Percentiles rank a stretch among this genome's conserved stretches.
phyloP scores from a whole-genome alignment of 1,140 invertebrate species.

The Drosophila auraria region DNA sequence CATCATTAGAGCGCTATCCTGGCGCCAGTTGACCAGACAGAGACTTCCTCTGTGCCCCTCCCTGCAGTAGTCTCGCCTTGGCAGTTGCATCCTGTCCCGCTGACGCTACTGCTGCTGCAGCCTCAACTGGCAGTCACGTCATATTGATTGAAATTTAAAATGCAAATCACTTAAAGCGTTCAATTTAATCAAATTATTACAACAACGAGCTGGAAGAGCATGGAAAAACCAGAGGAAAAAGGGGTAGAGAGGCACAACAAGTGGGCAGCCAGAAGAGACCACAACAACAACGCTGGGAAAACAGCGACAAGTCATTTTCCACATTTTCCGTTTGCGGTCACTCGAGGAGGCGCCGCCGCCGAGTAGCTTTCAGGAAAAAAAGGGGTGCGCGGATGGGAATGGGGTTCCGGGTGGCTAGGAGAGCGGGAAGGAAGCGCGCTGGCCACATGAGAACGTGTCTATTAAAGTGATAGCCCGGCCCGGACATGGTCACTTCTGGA shows the following conservation, averaged over 20 bases:
- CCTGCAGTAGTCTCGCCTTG: background rate
- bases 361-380: constrained; percentile 22
- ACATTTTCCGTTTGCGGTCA: constrained; percentile 75
- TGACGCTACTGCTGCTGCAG: constrained; percentile 25
- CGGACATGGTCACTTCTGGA: constrained; percentile 49
- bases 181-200: constrained; percentile 83
- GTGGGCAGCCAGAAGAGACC: constrained; percentile 30
- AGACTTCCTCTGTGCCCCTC: constrained; percentile 16
- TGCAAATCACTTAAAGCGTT: constrained; percentile 83
- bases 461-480: constrained; percentile 54
- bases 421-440: constrained; percentile 29
- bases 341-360: constrained; percentile 42
- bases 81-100: constrained; percentile 33
- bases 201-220: constrained; percentile 53
- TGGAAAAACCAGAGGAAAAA: background rate
- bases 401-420: constrained; percentile 7
- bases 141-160: constrained; percentile 83
- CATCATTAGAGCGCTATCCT: constrained; percentile 49
- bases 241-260: constrained; percentile 3
- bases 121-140: constrained; percentile 54
- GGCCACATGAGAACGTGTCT: constrained; percentile 52
- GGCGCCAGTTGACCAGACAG: constrained; percentile 51
- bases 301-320: constrained; percentile 69
- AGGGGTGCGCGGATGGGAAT: background rate
- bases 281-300: constrained; percentile 25